These are phyloP conservation scores for Neolamprologus hecqui DNA, from an alignment of 2,113 vertebrate species.

Conservation along the genomic window DNA sequence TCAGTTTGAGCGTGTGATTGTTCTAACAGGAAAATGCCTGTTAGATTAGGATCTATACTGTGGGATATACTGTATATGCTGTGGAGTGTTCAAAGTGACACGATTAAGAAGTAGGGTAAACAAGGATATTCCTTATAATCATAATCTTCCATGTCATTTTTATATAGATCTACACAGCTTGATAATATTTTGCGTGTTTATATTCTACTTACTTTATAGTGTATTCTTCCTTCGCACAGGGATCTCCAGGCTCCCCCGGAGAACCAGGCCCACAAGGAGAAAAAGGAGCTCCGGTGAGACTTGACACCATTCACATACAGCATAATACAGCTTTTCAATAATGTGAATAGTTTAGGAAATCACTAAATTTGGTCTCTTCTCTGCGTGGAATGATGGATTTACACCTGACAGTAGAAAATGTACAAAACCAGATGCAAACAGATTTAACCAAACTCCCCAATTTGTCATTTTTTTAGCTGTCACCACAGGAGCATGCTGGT, in stretches of 20 bases:
- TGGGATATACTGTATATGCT: not conserved
- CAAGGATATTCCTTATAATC: not conserved
- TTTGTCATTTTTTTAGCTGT: not conserved
- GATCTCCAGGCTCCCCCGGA: constrained; percentile 78
- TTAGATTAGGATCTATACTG: not conserved
- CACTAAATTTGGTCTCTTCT: not conserved
- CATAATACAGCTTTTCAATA: not conserved
- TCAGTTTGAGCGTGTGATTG: not conserved
- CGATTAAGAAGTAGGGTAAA: not conserved
- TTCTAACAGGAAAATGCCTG: not conserved
- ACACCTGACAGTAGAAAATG: not conserved
- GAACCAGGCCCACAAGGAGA: constrained; percentile 83
- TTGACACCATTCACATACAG: not conserved
- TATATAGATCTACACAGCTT: not conserved
- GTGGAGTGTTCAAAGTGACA: not conserved
- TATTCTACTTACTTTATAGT: not conserved
- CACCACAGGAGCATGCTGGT: not conserved
- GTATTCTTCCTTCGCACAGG: constrained; percentile 68
- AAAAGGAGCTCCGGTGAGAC: constrained; percentile 77
- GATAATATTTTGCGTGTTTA: not conserved
- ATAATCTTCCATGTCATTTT: not conserved
- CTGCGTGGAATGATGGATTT: not conserved
- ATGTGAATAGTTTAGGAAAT: not conserved
- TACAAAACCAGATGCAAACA: not conserved
- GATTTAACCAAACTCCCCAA: not conserved